Conservation (phyloP, 2,113 vertebrate species). For the Leuciscus idus region DNA sequence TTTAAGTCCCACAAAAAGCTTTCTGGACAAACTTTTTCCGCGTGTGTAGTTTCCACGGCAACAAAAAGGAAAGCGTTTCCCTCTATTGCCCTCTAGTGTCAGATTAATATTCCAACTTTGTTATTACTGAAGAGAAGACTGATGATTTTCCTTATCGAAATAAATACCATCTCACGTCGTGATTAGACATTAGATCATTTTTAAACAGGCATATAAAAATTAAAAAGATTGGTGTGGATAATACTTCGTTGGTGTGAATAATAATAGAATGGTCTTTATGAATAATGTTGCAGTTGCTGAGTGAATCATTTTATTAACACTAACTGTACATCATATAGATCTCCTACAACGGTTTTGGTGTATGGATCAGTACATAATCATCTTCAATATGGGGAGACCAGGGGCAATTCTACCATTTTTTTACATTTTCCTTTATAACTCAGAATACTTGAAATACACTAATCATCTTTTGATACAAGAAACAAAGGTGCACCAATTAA, state of each 20-base stretch:
- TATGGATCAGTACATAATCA: neutral
- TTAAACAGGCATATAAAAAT: no score
- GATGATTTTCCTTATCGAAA: neutral
- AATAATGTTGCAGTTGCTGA: neutral
- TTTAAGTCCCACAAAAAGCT: neutral
- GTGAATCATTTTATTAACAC: neutral
- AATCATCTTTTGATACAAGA: no score
- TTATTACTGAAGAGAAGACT: neutral
- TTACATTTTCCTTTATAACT: no score
- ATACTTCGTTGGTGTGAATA: no score
- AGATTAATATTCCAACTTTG: neutral
- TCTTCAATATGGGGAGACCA: neutral
- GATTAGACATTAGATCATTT: neutral
- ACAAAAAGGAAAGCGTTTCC: neutral
- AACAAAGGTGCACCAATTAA: no score
- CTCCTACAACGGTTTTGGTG: neutral
- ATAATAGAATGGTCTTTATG: neutral
- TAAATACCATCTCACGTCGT: neutral
- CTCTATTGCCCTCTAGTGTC: constrained; percentile 27
- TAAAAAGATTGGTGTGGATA: no score
- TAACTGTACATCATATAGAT: neutral
- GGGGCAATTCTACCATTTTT: no score
- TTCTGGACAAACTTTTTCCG: neutral
- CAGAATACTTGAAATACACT: no score
- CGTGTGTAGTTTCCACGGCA: constrained; percentile 45